A percentile compares a stretch with the other conserved stretches of the same genome.
These are phyloP conservation scores for Bombus breviceps DNA, from an alignment of 1,140 invertebrate genomes.

Conservation along the genomic window DNA sequence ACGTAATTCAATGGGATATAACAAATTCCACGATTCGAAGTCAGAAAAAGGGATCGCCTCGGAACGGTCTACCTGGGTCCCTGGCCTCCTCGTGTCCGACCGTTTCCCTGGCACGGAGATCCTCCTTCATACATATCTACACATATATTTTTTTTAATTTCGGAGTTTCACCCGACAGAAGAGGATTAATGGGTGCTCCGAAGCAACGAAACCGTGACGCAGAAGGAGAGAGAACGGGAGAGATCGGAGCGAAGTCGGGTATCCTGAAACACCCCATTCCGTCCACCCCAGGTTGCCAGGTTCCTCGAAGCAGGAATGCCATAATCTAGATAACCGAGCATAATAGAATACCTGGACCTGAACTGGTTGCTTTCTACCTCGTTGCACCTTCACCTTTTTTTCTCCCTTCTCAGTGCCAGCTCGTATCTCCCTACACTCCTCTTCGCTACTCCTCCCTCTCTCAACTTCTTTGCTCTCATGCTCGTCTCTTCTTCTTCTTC, in stretches of 20 bases:
- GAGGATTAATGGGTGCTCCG: slow-evolving; percentile 60
- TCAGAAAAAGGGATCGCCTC: slow-evolving; percentile 37
- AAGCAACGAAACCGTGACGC: slow-evolving; percentile 50
- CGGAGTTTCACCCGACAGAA: slow-evolving; percentile 61
- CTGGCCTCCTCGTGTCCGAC: slow-evolving; percentile 20
- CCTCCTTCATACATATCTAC: slow-evolving; percentile 51
- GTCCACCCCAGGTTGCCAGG: slow-evolving; percentile 65
- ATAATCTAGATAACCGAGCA: slow-evolving; percentile 81
- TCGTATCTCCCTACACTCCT: slow-evolving; percentile 46
- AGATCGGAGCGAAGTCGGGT: slow-evolving; percentile 23
- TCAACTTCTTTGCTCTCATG: not conserved
- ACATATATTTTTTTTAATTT: slow-evolving; percentile 75
- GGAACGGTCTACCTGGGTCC: slow-evolving; percentile 45
- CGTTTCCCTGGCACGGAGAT: slow-evolving; percentile 28
- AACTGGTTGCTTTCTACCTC: slow-evolving; percentile 77
- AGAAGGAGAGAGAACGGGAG: slow-evolving; percentile 17
- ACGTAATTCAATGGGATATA: slow-evolving; percentile 55
- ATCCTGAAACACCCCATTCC: slow-evolving; percentile 66
- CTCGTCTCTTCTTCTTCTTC: not conserved
- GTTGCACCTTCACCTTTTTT: slow-evolving; percentile 77
- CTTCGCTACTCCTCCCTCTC: slow-evolving; percentile 21
- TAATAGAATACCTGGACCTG: slow-evolving; percentile 79
- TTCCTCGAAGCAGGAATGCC: slow-evolving; percentile 79
- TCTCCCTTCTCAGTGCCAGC: slow-evolving; percentile 52
- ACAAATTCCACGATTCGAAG: slow-evolving; percentile 55